A percentile compares a stretch with the other conserved stretches of the same genome.
These are phyloP conservation scores for Anolis sagrei DNA, from an alignment of 2,113 vertebrate species.

Conservation along the genomic window DNA sequence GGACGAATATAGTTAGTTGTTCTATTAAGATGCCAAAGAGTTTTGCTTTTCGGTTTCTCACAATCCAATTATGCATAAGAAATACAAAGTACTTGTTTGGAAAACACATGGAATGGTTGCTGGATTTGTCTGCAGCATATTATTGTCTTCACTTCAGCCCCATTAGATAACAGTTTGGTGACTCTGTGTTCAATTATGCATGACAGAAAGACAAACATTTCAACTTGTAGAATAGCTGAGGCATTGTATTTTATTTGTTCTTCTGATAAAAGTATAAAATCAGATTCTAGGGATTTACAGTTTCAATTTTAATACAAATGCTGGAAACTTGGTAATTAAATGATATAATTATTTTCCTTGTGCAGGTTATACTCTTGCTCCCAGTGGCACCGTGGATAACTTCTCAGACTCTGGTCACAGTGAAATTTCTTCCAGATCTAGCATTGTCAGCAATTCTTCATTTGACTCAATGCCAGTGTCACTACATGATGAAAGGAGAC, in stretches of 20 bases:
- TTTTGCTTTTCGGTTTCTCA: background rate
- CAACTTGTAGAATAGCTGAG: background rate
- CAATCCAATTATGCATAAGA: background rate
- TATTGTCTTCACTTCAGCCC: no score
- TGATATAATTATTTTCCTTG: constrained; percentile 2
- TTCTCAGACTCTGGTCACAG: constrained; percentile 97
- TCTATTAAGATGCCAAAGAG: background rate
- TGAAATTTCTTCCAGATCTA: constrained; percentile 96
- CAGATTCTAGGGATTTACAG: background rate
- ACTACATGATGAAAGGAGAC: constrained; percentile 88
- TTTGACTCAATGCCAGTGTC: constrained; percentile 87
- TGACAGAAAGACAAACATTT: no score
- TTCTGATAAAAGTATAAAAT: background rate
- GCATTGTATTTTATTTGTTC: background rate
- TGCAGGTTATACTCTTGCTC: constrained; percentile 86
- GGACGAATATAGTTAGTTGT: background rate
- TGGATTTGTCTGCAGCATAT: no score
- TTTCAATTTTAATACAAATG: background rate
- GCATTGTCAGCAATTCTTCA: constrained; percentile 96
- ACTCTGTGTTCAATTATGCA: no score
- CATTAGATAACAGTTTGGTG: no score
- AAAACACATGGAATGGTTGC: no score
- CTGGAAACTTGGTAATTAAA: constrained; percentile 20
- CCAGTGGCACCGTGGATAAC: constrained; percentile 87
- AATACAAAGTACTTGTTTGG: no score